Conservation (phyloP, 2,113 vertebrate species). For the Ophthalmolycus amberensis region DNA sequence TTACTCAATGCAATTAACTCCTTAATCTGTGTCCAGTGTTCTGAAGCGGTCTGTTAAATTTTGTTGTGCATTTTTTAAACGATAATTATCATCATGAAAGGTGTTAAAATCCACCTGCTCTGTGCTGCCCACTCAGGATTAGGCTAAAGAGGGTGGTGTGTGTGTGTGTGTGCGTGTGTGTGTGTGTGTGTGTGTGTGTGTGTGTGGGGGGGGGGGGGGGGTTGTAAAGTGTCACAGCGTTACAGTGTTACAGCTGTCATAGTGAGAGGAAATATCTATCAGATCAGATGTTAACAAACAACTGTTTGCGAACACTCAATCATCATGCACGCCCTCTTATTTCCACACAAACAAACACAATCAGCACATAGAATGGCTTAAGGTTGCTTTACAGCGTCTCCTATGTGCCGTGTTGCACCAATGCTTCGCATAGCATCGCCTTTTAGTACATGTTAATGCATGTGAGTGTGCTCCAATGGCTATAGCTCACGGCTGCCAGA, state of each 20-base stretch:
- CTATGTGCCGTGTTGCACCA: not conserved
- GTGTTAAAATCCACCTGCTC: not conserved
- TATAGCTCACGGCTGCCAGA: too few relatives aligned
- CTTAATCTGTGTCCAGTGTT: not conserved
- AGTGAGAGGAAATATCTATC: conserved; percentile 32
- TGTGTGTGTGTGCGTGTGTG: not conserved
- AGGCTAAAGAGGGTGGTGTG: not conserved
- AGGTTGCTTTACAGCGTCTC: not conserved
- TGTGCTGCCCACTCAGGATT: not conserved
- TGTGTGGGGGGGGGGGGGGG: too few relatives aligned
- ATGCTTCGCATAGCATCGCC: not conserved
- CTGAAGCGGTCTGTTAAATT: not conserved
- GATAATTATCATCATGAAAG: not conserved
- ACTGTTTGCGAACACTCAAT: conserved; percentile 14
- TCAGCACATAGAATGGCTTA: not conserved
- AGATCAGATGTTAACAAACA: conserved; percentile 44
- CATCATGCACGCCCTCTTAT: not conserved
- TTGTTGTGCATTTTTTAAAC: too few relatives aligned
- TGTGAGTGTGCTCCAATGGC: too few relatives aligned
- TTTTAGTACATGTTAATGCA: too few relatives aligned
- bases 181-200: not conserved
- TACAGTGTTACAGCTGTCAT: conserved; percentile 55
- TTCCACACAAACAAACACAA: conserved; percentile 17
- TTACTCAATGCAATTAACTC: not conserved
- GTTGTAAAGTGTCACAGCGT: not conserved